Evolutionary conservation across 2,113 vertebrate genomes (phyloP).

Genomic region (Chionomys nivalis): DNA sequence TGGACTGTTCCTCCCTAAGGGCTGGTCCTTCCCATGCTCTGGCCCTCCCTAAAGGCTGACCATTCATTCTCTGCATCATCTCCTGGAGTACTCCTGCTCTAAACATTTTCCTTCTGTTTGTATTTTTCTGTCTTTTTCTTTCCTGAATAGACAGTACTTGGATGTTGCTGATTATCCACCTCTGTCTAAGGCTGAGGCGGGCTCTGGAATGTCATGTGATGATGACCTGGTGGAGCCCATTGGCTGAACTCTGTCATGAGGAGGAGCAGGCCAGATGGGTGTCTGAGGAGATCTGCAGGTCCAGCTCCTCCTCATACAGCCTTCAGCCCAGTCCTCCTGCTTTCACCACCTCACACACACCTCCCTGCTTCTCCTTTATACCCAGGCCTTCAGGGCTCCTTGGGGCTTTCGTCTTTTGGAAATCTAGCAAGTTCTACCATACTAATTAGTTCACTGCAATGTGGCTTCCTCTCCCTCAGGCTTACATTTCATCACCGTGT

Average conservation of each 20-base stretch:
- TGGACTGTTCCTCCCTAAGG: neutral
- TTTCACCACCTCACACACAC: neutral
- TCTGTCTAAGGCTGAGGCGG: neutral
- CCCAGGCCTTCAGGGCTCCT: neutral
- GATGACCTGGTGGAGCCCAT: neutral
- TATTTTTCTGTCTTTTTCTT: constrained; percentile 26
- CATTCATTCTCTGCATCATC: neutral
- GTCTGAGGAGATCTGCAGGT: neutral
- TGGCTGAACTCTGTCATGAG: neutral
- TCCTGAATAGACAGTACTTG: neutral
- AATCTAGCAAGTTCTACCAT: neutral
- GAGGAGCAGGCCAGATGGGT: neutral
- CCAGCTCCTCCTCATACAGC: neutral
- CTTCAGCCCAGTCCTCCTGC: neutral
- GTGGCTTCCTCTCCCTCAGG: constrained; percentile 7
- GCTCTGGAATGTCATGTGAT: neutral
- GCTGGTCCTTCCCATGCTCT: neutral
- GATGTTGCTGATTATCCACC: neutral
- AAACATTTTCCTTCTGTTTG: neutral
- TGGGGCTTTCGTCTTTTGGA: neutral
- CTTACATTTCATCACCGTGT: constrained; percentile 34
- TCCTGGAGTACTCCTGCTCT: neutral
- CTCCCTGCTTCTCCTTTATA: neutral
- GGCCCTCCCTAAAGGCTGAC: no score
- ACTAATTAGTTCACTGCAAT: neutral